Evolutionary conservation across 2,113 vertebrate species (phyloP).

Genomic region (Sialia sialis): DNA sequence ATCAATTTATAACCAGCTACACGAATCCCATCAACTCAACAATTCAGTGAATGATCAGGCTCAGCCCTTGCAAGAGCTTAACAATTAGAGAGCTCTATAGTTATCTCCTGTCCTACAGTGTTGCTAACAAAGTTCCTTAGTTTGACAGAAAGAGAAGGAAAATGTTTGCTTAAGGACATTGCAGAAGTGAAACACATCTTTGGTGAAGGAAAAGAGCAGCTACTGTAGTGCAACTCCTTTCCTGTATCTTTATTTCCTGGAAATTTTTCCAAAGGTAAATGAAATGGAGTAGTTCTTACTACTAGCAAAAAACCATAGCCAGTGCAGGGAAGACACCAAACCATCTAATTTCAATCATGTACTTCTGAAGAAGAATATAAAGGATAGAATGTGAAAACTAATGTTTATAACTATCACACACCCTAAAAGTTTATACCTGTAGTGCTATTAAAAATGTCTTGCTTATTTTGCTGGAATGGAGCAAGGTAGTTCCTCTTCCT

Average conservation of each 20-base stretch:
- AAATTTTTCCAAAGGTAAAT: neutral
- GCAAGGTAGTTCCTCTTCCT: neutral
- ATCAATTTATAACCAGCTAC: slow-evolving; percentile 86
- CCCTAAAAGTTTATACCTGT: neutral
- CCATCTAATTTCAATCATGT: neutral
- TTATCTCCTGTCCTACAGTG: neutral
- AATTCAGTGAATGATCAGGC: slow-evolving; percentile 77
- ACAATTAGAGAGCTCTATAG: slow-evolving; percentile 60
- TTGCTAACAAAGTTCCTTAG: neutral
- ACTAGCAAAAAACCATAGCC: neutral
- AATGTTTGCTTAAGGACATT: slow-evolving; percentile 32
- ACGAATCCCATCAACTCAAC: slow-evolving; percentile 79
- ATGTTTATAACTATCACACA: neutral
- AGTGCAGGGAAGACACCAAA: neutral
- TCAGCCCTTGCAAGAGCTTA: slow-evolving; percentile 63
- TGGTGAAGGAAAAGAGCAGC: neutral
- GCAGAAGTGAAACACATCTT: neutral
- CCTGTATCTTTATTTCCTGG: neutral
- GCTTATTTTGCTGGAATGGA: neutral
- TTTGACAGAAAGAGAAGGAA: slow-evolving; percentile 22
- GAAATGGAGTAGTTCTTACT: neutral
- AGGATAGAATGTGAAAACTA: neutral
- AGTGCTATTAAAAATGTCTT: neutral
- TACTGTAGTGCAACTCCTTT: neutral
- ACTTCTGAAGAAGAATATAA: neutral